Base-by-base conservation (phyloP, 23 tunicate genomes). In the Oikopleura dioica region DNA sequence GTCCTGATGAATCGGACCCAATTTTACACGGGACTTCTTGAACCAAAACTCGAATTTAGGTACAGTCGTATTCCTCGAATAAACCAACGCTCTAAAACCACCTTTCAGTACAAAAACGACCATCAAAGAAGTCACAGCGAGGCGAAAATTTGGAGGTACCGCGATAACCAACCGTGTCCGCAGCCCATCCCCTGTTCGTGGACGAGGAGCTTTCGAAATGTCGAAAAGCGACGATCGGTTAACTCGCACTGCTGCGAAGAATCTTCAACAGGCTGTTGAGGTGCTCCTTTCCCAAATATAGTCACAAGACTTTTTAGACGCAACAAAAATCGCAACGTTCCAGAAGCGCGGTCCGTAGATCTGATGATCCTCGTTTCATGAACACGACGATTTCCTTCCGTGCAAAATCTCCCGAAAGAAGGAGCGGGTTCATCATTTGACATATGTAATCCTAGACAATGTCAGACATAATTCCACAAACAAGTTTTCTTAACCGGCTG, bases 1-100 rank as follows among this genome's bases (percentile, higher is more conserved):
- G 81, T 91, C 30, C 69, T 91, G 30, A 68, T 91, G 55, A 44
- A 9, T 9, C 9, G 55, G 55, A 44, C 55, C 21, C 21, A 9
- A 9, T 9, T 44, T 44, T 44, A 44, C 21, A 44, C 55, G 16
- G 55, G 55, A 44, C 55, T 44, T 9, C 21, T 44, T 9, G 55
- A 44, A 21, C 55, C 55, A 21, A 44, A 44, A 44, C 9, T 44
- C 21, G 55, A 44, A 44, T 44, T 44, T 44, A 21, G 55, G 55
- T 44, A 44, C n/a, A n/a, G n/a, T n/a, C n/a, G n/a, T n/a, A n/a
- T n/a, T n/a, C n/a, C n/a, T n/a, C n/a, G n/a, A n/a, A n/a, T n/a
- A n/a, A n/a, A n/a, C n/a, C n/a, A n/a, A n/a, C n/a, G n/a, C n/a
- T n/a, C n/a, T n/a, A n/a, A n/a, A n/a, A n/a, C n/a, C n/a, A n/a